Conservation (phyloP, 2,888 invertebrate species). For the Caenorhabditis plicata region DNA sequence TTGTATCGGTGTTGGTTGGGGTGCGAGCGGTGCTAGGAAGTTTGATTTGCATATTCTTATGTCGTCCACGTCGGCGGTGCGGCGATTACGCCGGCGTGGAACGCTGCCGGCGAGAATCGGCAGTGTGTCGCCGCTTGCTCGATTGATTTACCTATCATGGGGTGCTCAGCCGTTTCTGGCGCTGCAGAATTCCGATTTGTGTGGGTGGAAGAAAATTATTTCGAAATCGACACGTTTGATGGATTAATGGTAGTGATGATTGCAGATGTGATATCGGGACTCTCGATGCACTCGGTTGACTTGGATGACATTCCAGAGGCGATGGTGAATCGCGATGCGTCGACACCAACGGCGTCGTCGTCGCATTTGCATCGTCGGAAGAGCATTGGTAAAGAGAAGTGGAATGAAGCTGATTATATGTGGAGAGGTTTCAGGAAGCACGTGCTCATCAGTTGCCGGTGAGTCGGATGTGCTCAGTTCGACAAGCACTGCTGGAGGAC, state of each 20-base stretch:
- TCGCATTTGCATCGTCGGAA: not conserved
- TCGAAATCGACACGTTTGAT: too few species aligned
- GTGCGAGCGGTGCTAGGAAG: too few species aligned
- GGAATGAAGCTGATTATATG: too few species aligned
- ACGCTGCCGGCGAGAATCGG: conserved; percentile 4
- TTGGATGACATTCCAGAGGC: conserved; percentile 50
- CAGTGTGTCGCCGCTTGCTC: conserved; percentile 7
- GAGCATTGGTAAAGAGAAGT: too few species aligned
- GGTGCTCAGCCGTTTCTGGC: conserved; percentile 27
- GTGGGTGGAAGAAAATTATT: conserved; percentile 8
- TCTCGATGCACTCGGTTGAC: conserved; percentile 53
- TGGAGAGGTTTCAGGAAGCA: conserved; percentile 21
- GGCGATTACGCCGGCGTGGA: too few species aligned
- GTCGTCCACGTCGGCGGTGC: not conserved
- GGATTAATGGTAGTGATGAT: too few species aligned
- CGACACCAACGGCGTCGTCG: conserved; percentile 13
- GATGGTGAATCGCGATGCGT: too few species aligned
- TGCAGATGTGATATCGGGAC: conserved; percentile 60
- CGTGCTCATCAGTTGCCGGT: conserved; percentile 35
- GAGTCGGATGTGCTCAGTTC: conserved; percentile 26
- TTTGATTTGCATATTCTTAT: too few species aligned
- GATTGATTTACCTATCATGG: conserved; percentile 14
- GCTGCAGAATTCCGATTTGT: conserved; percentile 28
- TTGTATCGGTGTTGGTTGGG: too few species aligned
- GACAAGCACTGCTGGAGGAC: conserved; percentile 13